Evolutionary conservation across 2,113 vertebrate genomes (phyloP), one percentile per base, ranked within the genome.

Genomic region (Pseudonaja textilis): DNA sequence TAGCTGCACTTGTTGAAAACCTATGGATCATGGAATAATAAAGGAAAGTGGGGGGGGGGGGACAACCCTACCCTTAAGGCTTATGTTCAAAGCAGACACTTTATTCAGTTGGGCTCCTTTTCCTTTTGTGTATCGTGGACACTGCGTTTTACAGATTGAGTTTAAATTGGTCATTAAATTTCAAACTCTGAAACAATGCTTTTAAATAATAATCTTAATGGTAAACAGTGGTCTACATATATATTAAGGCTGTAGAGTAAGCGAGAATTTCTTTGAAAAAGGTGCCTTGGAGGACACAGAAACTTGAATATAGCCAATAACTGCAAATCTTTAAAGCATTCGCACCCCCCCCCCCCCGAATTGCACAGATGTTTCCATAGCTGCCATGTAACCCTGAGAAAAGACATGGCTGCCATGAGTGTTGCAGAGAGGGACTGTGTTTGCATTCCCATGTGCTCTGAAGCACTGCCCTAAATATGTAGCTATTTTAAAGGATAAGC

Each of bases 401-500:
- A 81, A 81, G 34, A 39, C 34, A 81, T 81, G 34, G 34, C 34
- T 42, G 18, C 74, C 3, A 7, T 81, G 34, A 42, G 18, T 42
- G 34, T 81, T 42, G 34, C 18, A 81, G 74, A 81, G 34, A 22
- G 74, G 7, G 74, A 3, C 74, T 81, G 74, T 42, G 2, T 81
- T 42, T 81, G 34, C 34, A 81, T 81, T 18, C 34, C 34, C 74
- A 42, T 42, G 34, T 81, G 74, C 34, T 81, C 74, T 81, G 74
- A 81, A 81, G 7, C 34, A 81, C 3, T 42, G 34, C 34, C 74
- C 34, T 47, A 93, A 52, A 92, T 0, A 0, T 5, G 0, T 11
- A 34, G 26, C 22, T 55, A 55, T 20, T 93, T 74, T 87, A 57
- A 90, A 61, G 86, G 57, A 90, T 93, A 87, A 93, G 92, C 59